These are phyloP conservation scores for Salarias fasciatus DNA, from an alignment of 2,797 vertebrate species.

Conservation along the genomic window DNA sequence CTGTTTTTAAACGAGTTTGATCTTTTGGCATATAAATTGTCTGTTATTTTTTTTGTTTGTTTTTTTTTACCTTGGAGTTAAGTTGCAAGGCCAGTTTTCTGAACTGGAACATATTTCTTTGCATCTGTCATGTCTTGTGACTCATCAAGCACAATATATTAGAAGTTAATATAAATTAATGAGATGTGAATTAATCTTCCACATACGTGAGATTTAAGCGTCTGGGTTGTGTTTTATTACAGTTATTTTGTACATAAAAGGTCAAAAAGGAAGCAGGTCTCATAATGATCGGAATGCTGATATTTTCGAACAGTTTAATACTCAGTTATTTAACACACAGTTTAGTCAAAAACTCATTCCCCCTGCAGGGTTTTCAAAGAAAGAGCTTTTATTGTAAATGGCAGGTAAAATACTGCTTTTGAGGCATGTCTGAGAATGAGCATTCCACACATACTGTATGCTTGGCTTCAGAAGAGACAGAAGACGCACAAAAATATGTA, in stretches of 20 bases:
- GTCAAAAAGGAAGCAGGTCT: neutral
- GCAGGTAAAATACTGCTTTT: conserved; percentile 27
- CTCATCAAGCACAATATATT: neutral
- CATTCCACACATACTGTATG: conserved; percentile 37
- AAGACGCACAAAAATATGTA: conserved; percentile 40
- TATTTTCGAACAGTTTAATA: neutral
- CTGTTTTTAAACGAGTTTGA: conserved; percentile 54
- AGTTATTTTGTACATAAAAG: no score
- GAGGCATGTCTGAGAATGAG: conserved; percentile 32
- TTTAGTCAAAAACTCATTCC: no score
- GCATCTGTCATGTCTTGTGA: conserved; percentile 40
- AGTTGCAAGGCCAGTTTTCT: conserved; percentile 50
- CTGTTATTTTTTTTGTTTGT: no score
- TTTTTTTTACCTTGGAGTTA: conserved; percentile 26
- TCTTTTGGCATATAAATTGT: conserved; percentile 41
- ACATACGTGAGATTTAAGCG: conserved; percentile 19
- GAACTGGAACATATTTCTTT: conserved; percentile 45
- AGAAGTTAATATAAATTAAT: neutral
- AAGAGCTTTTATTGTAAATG: conserved; percentile 4
- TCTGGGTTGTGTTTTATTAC: conserved; percentile 26
- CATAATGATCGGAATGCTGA: neutral
- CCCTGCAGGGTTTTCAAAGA: neutral
- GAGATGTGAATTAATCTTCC: no score
- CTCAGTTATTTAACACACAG: no score
- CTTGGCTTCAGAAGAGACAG: conserved; percentile 15